Evolutionary conservation across 2,888 invertebrate genomes (phyloP), one percentile per base, ranked within the genome.

Genomic region (Eucera pruinosa): DNA sequence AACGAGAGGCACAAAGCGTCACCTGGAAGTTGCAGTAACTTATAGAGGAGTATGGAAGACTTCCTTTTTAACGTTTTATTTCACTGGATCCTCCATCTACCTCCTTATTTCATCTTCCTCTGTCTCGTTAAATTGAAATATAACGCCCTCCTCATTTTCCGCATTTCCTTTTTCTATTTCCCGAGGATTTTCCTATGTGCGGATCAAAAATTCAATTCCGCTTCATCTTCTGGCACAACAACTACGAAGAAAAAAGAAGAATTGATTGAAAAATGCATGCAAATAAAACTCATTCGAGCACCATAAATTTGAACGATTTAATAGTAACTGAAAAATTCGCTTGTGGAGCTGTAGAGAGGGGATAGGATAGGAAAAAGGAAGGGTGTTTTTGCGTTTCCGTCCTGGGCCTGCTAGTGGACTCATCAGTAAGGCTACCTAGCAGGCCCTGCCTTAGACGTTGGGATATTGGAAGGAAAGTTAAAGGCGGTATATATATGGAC

Each of bases 41-140:
- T 60, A 47, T 60, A 52, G 43, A 45, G 27, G 43, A 50, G 20
- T 36, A 39, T 20, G 27, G 11, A 25, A 36, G 7, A 60, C 45
- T 23, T 30, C 15, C 36, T 39, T 45, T 73, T 61, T 55, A 68
- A 70, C 61, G 60, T 72, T 67, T 67, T 60, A 67, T 67, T 72
- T 67, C 60, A 54, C 66, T 9, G 25, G 72, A 69, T 58, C 57
- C 58, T 52, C 39, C 41, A 33, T 39, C 65, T 54, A 45, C 39
- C 18, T 45, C 41, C 54, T 62, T 33, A 67, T 72, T 76, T 76
- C 57, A 61, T 72, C 71, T 58, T 48, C 55, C 66, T 48, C 54
- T 61, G 64, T 50, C 65, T 55, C 71, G 64, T 71, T 71, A 65
- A 76, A 61, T 60, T 72, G 73, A 68, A 50, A 72, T 68, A 68